phyloP scores from a whole-genome alignment of 2,888 invertebrate genomes.

The Argynnis bischoffii region DNA sequence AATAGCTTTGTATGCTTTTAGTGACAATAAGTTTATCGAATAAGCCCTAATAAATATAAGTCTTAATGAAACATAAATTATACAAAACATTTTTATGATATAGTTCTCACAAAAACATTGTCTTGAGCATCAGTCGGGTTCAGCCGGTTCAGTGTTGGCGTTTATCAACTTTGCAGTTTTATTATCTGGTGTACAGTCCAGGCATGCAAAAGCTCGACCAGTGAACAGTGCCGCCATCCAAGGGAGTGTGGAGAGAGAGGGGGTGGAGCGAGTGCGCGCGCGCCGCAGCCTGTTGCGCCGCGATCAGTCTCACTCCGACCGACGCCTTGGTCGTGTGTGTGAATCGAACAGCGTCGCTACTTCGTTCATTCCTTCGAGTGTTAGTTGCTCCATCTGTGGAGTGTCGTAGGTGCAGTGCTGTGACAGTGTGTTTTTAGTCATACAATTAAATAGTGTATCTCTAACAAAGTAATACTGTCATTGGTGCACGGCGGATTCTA shows the following conservation, averaged over 20 bases:
- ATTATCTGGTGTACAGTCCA: conserved; percentile 55
- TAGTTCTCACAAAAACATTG: conserved; percentile 25
- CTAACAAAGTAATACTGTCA: conserved; percentile 72
- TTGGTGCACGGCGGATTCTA: conserved; percentile 67
- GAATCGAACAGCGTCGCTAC: conserved; percentile 70
- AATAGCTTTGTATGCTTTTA: too few species aligned
- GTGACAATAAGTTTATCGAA: too few species aligned
- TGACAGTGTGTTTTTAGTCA: conserved; percentile 80
- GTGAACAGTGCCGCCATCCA: conserved; percentile 49
- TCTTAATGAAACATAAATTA: conserved; percentile 19
- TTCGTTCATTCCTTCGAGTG: conserved; percentile 67
- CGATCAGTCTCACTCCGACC: conserved; percentile 79
- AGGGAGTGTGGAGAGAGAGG: conserved; percentile 43
- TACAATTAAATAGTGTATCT: conserved; percentile 77
- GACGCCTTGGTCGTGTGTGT: conserved; percentile 71
- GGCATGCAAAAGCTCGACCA: conserved; percentile 69
- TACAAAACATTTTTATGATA: conserved; percentile 10
- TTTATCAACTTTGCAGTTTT: conserved; percentile 64
- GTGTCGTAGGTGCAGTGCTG: conserved; percentile 73
- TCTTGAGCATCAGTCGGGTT: conserved; percentile 35
- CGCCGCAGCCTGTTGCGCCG: conserved; percentile 46
- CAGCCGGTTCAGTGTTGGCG: conserved; percentile 62
- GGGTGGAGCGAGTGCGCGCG: conserved; percentile 55
- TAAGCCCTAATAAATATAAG: neutral
- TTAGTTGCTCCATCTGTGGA: conserved; percentile 70